Evolutionary conservation across 2,797 vertebrate genomes (phyloP).

Genomic region (Sebastiscus tertius): DNA sequence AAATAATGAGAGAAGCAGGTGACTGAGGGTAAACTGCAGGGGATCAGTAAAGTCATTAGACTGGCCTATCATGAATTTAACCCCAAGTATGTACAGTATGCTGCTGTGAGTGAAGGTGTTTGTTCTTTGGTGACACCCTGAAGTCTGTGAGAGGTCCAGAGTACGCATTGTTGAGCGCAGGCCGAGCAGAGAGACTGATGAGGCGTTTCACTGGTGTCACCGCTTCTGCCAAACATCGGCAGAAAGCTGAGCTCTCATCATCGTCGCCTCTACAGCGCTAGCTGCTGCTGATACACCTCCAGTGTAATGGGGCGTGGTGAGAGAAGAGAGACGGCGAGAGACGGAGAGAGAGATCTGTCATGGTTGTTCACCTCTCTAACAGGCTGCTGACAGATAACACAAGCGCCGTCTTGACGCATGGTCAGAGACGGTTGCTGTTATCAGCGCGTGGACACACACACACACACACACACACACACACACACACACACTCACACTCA

Average conservation of each 20-base stretch:
- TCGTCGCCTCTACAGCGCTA: constrained; percentile 14
- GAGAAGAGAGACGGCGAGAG: constrained; percentile 19
- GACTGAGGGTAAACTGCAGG: too few relatives aligned
- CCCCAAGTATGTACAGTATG: background rate
- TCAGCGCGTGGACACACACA: background rate
- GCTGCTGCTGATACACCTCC: constrained; percentile 49
- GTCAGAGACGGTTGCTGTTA: constrained; percentile 55
- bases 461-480: background rate
- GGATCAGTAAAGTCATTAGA: too few relatives aligned
- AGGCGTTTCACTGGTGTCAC: constrained; percentile 50
- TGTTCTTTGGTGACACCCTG: background rate
- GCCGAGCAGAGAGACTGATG: constrained; percentile 36
- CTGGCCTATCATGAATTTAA: too few relatives aligned
- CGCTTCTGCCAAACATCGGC: constrained; percentile 46
- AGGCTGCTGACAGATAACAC: constrained; percentile 74
- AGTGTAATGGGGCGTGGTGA: constrained; percentile 66
- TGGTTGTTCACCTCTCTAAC: constrained; percentile 67
- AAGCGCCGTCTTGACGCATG: constrained; percentile 43
- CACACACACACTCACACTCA: background rate
- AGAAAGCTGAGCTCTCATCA: constrained; percentile 60
- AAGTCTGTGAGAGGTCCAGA: constrained; percentile 3
- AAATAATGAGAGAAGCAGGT: too few relatives aligned
- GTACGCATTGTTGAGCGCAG: constrained; percentile 11
- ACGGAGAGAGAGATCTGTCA: constrained; percentile 43
- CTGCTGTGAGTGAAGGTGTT: background rate